Conservation (phyloP, 2,113 vertebrate genomes). For the Montifringilla adamsi region DNA sequence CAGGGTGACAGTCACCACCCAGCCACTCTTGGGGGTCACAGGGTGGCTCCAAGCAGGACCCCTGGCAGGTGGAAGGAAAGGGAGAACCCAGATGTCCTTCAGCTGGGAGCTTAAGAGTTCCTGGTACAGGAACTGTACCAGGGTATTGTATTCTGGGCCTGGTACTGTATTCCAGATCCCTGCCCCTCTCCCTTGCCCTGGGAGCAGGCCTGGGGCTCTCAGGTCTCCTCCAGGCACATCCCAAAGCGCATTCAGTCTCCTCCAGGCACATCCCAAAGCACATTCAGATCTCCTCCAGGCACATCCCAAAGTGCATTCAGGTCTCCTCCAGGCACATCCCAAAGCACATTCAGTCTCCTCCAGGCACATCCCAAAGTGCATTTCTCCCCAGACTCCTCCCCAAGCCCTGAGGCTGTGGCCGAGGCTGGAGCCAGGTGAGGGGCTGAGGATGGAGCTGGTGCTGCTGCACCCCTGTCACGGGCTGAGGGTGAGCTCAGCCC, state of each 20-base stretch:
- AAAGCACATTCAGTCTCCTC: neutral
- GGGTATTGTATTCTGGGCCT: too few relatives aligned
- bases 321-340: neutral
- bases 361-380: neutral
- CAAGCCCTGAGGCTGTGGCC: neutral
- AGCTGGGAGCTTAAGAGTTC: neutral
- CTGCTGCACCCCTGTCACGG: neutral
- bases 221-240: neutral
- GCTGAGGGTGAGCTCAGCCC: neutral
- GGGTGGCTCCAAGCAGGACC: neutral
- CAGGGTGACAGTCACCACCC: neutral
- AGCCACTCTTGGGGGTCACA: neutral
- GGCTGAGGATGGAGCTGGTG: rapidly evolving
- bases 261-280: neutral
- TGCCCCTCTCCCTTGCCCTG: neutral
- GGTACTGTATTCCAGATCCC: too few relatives aligned
- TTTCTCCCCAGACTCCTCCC: neutral
- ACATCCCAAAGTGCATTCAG: neutral
- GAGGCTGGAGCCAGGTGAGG: neutral
- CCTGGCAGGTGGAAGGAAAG: rapidly evolving
- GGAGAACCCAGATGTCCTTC: neutral
- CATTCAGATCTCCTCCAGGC: neutral
- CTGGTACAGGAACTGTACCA: too few relatives aligned
- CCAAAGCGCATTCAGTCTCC: neutral
- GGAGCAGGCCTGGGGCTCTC: neutral